These are phyloP conservation scores for Chaetops frenatus DNA, from an alignment of 2,113 vertebrate genomes.

Conservation along the genomic window DNA sequence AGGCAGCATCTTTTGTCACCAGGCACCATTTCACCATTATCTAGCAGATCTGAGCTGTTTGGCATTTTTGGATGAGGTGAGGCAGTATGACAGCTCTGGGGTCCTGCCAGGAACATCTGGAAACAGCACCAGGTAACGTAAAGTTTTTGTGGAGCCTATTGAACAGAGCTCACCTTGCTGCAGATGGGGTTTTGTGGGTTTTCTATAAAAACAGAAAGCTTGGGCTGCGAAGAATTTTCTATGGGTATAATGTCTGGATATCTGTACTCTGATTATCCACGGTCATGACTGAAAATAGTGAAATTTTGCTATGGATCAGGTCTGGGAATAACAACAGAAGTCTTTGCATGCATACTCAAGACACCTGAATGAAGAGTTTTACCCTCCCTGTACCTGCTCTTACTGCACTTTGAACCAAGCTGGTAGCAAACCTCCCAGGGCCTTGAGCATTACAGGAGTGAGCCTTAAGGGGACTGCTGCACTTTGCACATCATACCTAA, in stretches of 20 bases:
- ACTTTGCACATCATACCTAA: not conserved
- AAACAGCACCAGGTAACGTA: not conserved
- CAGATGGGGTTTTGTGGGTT: rapidly evolving
- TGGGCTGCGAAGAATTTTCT: not conserved
- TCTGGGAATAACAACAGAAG: not conserved
- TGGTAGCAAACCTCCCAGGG: not conserved
- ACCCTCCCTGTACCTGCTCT: not conserved
- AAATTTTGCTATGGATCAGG: not conserved
- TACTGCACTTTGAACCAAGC: not conserved
- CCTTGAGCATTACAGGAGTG: not conserved
- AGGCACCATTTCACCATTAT: rapidly evolving
- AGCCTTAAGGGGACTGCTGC: not conserved
- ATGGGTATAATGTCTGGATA: not conserved
- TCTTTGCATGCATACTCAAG: not conserved
- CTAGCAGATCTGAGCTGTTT: not conserved
- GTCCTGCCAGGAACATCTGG: not conserved
- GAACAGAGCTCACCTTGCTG: not conserved
- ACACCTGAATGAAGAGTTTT: not conserved
- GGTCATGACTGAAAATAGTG: not conserved
- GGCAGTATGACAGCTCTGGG: rapidly evolving
- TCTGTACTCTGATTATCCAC: not conserved
- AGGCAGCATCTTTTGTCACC: not conserved
- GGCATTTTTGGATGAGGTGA: not conserved
- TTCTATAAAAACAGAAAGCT: not conserved
- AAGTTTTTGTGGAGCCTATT: not conserved